Conservation (phyloP, 2,888 invertebrate species). For the Uropetala carovei region DNA sequence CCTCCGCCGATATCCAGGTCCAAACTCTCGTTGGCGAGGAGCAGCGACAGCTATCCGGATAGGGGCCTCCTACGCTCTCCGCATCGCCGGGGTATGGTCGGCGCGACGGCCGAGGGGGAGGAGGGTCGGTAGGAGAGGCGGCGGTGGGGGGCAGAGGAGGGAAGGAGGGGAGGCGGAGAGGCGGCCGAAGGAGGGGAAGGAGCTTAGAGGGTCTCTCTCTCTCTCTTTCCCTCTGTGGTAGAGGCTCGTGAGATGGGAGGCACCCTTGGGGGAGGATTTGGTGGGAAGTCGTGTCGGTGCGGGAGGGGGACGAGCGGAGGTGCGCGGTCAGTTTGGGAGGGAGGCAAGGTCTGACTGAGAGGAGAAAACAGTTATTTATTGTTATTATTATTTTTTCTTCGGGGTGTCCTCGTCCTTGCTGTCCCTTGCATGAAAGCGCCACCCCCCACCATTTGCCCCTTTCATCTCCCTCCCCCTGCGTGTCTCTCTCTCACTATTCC, state of each 20-base stretch:
- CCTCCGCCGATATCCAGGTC: conserved; percentile 58
- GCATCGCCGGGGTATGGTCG: conserved; percentile 60
- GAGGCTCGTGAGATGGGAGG: conserved; percentile 37
- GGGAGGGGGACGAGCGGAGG: conserved; percentile 25
- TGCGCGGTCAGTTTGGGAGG: conserved; percentile 37
- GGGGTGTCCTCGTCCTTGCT: not conserved
- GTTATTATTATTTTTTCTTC: not conserved
- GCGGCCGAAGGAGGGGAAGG: not conserved
- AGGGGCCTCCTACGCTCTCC: conserved; percentile 64
- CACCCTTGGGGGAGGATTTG: conserved; percentile 24
- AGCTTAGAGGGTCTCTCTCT: no score
- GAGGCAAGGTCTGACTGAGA: not conserved
- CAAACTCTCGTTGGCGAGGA: conserved; percentile 45
- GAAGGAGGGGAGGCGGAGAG: not conserved
- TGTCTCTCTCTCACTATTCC: not conserved
- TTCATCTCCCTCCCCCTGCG: not conserved
- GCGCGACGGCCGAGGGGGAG: not conserved
- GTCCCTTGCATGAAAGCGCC: not conserved
- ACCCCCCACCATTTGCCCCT: not conserved
- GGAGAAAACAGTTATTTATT: conserved; percentile 6
- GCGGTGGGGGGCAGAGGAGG: not conserved
- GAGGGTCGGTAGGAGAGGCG: conserved; percentile 8
- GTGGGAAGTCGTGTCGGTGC: not conserved
- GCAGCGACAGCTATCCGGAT: conserved; percentile 53
- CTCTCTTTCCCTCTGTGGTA: no score